Evolutionary conservation across 2,888 invertebrate genomes (phyloP), one percentile per base, ranked within the genome.

Genomic region (Lepidochrysops patricia): DNA sequence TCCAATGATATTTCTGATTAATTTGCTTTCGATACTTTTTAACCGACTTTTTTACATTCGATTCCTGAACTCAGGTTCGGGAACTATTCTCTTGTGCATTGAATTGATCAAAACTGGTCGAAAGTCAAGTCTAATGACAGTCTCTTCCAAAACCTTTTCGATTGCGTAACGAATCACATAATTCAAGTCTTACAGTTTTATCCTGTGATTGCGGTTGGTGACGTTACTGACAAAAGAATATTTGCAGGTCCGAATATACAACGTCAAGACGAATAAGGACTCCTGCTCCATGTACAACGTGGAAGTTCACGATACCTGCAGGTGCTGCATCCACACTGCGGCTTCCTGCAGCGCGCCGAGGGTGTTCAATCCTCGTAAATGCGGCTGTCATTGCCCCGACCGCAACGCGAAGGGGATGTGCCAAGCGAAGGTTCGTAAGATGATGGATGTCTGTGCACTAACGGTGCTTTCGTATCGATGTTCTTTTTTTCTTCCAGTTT

Each of bases 331-430:
- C 9, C 70, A 73, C 9, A 67, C 74, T 2, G 71, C 77, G 0
- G 76, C 72, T 32, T 74, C 77, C 61, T 89, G 88, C 69, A 71
- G 69, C 9, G 68, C 78, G 9, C 79, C 80, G 60, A 71, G 71
- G 66, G 77, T 85, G 65, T 84, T 75, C 75, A 85, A 84, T 66
- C 82, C 84, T 75, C 88, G 88, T 88, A 89, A 88, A 88, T 89
- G 87, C 77, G 69, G 80, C 77, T 88, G 88, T 72, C 84, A 84
- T 74, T 89, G 89, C 73, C 82, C 87, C 69, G 81, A 87, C 79
- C 66, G 72, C 69, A 79, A 80, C 64, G 84, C 84, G 64, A 79
- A 84, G 68, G 75, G 84, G 70, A 72, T 66, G 64, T 89, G 88
- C 67, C 78, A 81, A 69, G 77, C 70, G 72, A 79, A 89, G 89